Evolutionary conservation across 2,888 invertebrate species (phyloP), one percentile per base, ranked within the genome.

Genomic region (Mesopsocus fuscifrons): DNA sequence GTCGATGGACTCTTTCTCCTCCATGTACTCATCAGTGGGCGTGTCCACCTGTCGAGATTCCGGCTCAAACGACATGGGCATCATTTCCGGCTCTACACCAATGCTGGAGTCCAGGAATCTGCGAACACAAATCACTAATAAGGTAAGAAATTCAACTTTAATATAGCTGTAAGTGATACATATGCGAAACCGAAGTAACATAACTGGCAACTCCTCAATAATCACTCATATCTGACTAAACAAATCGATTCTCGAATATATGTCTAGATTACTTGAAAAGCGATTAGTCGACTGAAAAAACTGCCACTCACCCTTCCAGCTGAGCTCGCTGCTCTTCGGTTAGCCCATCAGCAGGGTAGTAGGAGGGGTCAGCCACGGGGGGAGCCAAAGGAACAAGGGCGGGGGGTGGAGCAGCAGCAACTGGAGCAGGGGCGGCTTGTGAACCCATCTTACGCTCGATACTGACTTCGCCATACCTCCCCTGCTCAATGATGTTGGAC

Each of bases 271-370:
- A n/a, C n/a, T n/a, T n/a, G n/a, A n/a, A n/a, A n/a, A n/a, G n/a
- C n/a, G n/a, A n/a, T n/a, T n/a, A n/a, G n/a, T n/a, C n/a, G n/a
- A n/a, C n/a, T n/a, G n/a, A n/a, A n/a, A n/a, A n/a, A n/a, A n/a
- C 38, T 5, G 20, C 38, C n/a, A 38, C 17, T 20, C 17, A 38
- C 20, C 38, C 38, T 38, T 38, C 38, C 9, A 38, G 38, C 38
- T 38, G 38, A 5, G 16, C 38, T 20, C 21, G 15, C 21, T 38
- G 20, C 21, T 38, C 38, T 15, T 38, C 38, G 3, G 38, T 38
- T 18, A 38, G 21, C n/a, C 21, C 21, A 20, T 38, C 21, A 17
- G n/a, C 16, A 38, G 17, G 20, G 33, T 33, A 33, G 9, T 33
- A 33, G 17, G 16, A 16, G 6, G 4, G 3, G 33, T 33, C 33